phyloP scores from a whole-genome alignment of 2,797 vertebrate species.

The Loriculus beryllinus region DNA sequence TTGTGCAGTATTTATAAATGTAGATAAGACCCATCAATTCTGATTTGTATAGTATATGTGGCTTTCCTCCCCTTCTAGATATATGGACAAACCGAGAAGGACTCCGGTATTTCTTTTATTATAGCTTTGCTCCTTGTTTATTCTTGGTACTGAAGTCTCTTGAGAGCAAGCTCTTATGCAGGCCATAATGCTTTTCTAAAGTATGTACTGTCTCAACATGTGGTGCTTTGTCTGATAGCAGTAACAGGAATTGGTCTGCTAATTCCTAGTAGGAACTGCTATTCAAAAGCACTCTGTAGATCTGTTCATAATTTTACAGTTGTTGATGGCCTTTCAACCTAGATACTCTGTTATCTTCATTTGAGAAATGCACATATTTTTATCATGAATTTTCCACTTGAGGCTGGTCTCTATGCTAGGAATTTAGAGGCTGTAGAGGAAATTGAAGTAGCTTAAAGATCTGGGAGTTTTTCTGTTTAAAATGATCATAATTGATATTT shows the following conservation, averaged over 20 bases:
- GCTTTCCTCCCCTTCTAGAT: neutral
- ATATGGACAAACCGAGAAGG: neutral
- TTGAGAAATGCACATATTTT: neutral
- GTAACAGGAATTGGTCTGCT: neutral
- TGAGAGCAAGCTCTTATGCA: neutral
- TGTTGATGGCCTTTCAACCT: neutral
- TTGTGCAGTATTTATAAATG: neutral
- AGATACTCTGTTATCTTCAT: neutral
- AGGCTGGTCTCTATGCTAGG: neutral
- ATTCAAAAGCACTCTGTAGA: neutral
- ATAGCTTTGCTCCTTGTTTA: neutral
- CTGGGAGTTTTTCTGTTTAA: neutral
- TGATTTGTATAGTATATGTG: neutral
- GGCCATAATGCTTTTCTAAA: neutral
- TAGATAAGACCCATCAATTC: neutral
- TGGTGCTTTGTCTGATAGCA: neutral
- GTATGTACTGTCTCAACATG: neutral
- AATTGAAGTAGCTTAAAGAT: neutral
- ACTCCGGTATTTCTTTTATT: neutral
- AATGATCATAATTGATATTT: neutral
- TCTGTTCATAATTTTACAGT: neutral
- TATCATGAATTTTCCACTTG: neutral
- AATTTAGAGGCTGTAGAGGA: neutral
- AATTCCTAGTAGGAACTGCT: neutral
- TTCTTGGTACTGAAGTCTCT: neutral